Base-by-base conservation (phyloP, 2,113 vertebrate species). In the Oryzias javanicus region DNA sequence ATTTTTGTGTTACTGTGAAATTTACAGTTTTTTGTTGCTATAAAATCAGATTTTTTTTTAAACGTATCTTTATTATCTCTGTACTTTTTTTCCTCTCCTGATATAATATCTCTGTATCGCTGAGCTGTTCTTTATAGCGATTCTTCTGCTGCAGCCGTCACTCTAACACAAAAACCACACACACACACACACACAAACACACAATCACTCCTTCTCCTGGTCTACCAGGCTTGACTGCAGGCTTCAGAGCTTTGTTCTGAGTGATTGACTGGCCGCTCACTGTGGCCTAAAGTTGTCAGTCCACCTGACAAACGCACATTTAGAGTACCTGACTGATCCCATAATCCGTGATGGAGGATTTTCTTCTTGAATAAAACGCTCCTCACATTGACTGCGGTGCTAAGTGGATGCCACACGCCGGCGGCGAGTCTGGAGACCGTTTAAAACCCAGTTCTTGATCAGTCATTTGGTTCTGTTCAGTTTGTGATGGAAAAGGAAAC, bases 121-220 rank as follows among this genome's bases (percentile, higher is more conserved):
- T 58, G 47, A 64, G 45, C 50, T 57, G 55, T 24, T 5, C 42
- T 49, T 46, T 54, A 45, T 49, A 40, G 35, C 35, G 66, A 42
- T 51, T 74, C 60, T 58, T 25, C 49, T 45, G 27, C 60, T 48
- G 7, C 49, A 20, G 25, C 57, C 69, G 50, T 64, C 40, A 48
- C 42, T 49, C 49, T 48, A 44, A 72, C 55, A 55, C 52, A 68
- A 56, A 49, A 17, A 5, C 5, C 25, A 27, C 25, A 27, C 25
- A 24, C 19, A 24, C 14, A 50, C 48, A 67, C 57, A 40, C 25
- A 71, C 19, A 58, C 22, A 47, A 52, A 71, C 57, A 63, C 25
- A 77, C 64, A 78, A 62, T 64, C 83, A 81, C 70, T 75, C 57
- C 62, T 64, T 85, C 81, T 79, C 83, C 76, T 79, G 83, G 79